These are phyloP conservation scores for Axinella damicornis DNA, from an alignment of 37 sponge, comb jelly and placozoan genomes.

Conservation along the genomic window DNA sequence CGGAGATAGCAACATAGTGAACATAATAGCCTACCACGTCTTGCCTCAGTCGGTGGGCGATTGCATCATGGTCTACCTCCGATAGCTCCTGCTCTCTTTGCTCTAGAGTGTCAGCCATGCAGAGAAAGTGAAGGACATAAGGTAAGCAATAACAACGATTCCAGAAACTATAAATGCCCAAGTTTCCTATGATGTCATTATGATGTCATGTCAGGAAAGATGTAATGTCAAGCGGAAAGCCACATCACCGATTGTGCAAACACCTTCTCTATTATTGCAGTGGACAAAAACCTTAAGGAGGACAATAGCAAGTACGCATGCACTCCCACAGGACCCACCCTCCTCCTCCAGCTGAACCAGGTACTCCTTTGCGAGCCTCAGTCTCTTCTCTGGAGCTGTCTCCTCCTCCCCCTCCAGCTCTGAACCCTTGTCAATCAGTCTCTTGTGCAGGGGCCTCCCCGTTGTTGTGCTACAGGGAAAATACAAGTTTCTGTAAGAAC, in stretches of 20 bases:
- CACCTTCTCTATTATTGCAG: too few relatives aligned
- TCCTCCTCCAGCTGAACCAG: slow-evolving; percentile 76
- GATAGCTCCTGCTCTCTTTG: slow-evolving; percentile 39
- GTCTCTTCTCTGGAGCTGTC: slow-evolving; percentile 91
- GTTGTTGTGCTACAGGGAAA: background rate
- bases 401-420: slow-evolving; percentile 71
- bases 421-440: slow-evolving; percentile 3
- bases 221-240: too few relatives aligned
- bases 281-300: too few relatives aligned
- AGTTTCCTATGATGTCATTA: too few relatives aligned
- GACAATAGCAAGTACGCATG: too few relatives aligned
- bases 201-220: too few relatives aligned
- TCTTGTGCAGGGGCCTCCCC: background rate
- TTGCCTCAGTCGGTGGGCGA: slow-evolving; percentile 79
- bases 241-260: too few relatives aligned
- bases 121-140: background rate
- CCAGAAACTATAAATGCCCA: too few relatives aligned
- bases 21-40: slow-evolving; percentile 88
- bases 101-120: slow-evolving; percentile 42
- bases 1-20: background rate
- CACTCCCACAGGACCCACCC: slow-evolving; percentile 41
- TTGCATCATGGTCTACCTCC: slow-evolving; percentile 74
- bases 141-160: too few relatives aligned
- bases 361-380: slow-evolving; percentile 96
- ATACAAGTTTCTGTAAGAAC: too few relatives aligned